Conservation (phyloP, 2,888 invertebrate genomes). For the Hipparchia sbordonii region DNA sequence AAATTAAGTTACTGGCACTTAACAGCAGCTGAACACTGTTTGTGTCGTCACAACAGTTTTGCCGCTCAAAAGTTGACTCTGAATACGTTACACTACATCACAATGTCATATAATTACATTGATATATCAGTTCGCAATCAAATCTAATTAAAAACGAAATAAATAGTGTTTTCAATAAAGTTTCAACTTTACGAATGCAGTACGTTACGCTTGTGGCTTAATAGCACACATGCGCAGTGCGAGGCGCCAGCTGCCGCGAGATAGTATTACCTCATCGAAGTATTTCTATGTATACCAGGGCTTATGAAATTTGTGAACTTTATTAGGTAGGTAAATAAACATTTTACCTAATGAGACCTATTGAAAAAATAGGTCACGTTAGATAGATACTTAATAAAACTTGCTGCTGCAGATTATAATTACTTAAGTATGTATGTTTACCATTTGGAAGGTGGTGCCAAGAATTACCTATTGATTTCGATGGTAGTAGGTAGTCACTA, state of each 20-base stretch:
- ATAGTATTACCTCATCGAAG: neutral
- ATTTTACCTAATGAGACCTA: too few relatives aligned
- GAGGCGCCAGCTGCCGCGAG: neutral
- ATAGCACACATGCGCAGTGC: slow-evolving; percentile 5
- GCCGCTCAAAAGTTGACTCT: slow-evolving; percentile 8
- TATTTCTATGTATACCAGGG: neutral
- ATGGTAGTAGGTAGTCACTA: too few relatives aligned
- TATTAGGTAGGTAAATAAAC: neutral
- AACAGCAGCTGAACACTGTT: neutral
- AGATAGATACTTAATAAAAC: too few relatives aligned
- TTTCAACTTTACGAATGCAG: slow-evolving; percentile 11
- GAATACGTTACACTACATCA: neutral
- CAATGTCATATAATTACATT: neutral
- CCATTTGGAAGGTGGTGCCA: too few relatives aligned
- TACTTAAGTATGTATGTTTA: too few relatives aligned
- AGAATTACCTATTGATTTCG: too few relatives aligned
- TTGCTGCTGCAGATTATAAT: too few relatives aligned
- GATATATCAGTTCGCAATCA: neutral
- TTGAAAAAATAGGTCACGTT: too few relatives aligned
- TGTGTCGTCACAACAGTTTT: slow-evolving; percentile 13
- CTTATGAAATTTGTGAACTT: neutral
- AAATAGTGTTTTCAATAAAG: slow-evolving; percentile 8
- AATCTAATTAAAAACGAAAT: neutral
- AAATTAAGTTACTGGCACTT: neutral
- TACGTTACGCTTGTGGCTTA: neutral